Evolutionary conservation across 2,113 vertebrate genomes (phyloP), one percentile per base, ranked within the genome.

Genomic region (Phaetusa simplex): DNA sequence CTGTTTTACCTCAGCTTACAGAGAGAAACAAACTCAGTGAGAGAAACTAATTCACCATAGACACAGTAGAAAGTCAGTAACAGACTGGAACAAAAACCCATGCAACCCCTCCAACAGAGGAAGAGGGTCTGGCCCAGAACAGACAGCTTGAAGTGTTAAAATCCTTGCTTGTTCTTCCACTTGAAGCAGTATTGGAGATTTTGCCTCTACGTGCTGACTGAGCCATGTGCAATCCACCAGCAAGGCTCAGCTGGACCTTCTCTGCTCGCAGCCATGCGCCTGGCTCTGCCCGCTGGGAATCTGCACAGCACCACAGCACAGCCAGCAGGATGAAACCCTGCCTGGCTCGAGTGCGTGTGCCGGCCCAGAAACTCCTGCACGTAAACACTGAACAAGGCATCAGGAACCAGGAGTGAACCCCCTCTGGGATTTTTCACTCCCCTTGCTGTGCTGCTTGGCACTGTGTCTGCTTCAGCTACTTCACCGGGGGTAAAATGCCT

Each of bases 341-440:
- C 32, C 72, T 3, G 2, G 47, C 53, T 56, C 8, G 47, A 30
- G 47, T 4, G 0, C 2, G 1, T 38, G 38, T 5, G 4, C 21
- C 5, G 0, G 67, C 55, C 36, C 36, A 67, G 19, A 53, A 79
- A 24, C 18, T 42, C 52, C 59, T 61, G n/a, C 32, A 22, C 4
- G 0, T 32, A 34, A 40, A 52, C 45, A 14, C 66, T 52, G 36
- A 66, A 38, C 40, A n/a, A 56, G 42, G 32, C 43, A 40, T 10
- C 20, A 12, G 34, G 56, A 58, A 40, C 42, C 38, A 67, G 24
- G 18, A 74, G 26, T 8, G 18, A 56, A n/a, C 23, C 12, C n/a
- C 40, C 11, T 17, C n/a, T 40, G 56, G n/a, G 9, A 49, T 43
- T 81, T 30, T 81, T 49, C 47, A 23, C 64, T 72, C 65, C 52